Percentiles rank a stretch among this genome's conserved stretches.
phyloP scores from a whole-genome alignment of 2,888 invertebrate species.

The Eulithis testata region DNA sequence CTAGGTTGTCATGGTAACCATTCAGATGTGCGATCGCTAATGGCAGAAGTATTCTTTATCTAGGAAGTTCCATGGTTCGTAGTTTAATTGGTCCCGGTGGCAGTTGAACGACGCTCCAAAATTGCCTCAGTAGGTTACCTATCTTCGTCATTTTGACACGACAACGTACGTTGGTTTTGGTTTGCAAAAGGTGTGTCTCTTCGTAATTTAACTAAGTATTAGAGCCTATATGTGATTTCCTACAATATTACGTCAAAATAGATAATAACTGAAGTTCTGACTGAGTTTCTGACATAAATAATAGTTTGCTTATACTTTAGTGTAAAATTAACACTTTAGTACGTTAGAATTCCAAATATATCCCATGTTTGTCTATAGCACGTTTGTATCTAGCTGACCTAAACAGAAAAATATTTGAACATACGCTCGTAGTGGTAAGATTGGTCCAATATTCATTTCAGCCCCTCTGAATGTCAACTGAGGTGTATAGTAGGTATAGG shows the following conservation, averaged over 20 bases:
- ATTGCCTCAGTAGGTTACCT: too few relatives aligned
- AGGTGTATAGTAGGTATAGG: too few relatives aligned
- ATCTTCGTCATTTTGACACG: too few relatives aligned
- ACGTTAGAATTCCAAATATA: conserved; percentile 2
- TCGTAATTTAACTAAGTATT: neutral
- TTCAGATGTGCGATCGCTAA: too few relatives aligned
- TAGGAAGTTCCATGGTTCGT: too few relatives aligned
- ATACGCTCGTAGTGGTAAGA: neutral
- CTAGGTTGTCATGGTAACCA: too few relatives aligned
- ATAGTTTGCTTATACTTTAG: conserved; percentile 4
- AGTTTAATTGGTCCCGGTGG: too few relatives aligned
- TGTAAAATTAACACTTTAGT: neutral
- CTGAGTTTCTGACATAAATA: conserved; percentile 1
- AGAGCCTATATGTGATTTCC: conserved; percentile 7
- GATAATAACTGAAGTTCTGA: neutral
- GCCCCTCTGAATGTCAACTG: too few relatives aligned
- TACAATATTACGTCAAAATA: neutral
- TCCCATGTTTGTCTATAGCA: too few relatives aligned
- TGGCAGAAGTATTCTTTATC: too few relatives aligned
- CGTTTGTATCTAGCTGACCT: neutral
- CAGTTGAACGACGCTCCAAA: too few relatives aligned
- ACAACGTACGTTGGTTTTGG: neutral
- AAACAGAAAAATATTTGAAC: neutral
- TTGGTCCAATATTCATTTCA: too few relatives aligned
- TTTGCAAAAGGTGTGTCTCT: conserved; percentile 12